phyloP scores from a whole-genome alignment of 2,797 vertebrate genomes.

The Myiothlypis coronata region DNA sequence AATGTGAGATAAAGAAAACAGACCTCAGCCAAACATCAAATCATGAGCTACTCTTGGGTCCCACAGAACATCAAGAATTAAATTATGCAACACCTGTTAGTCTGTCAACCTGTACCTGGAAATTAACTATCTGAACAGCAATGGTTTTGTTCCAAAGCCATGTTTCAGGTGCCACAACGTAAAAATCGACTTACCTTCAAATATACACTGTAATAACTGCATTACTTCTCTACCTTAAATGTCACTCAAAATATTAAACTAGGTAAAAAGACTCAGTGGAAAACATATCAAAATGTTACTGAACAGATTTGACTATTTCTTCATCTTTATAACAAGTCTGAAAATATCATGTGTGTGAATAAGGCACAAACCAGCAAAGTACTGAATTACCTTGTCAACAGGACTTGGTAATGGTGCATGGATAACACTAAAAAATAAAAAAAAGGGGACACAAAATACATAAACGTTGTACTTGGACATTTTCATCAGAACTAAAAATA shows the following conservation, averaged over 20 bases:
- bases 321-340: neutral
- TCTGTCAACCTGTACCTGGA: neutral
- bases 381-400: constrained; percentile 95
- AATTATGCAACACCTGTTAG: neutral
- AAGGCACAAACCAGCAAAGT: neutral
- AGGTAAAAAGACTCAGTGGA: neutral
- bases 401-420: constrained; percentile 94
- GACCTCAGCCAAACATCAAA: neutral
- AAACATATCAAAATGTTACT: neutral
- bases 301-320: neutral
- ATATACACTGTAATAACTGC: neutral
- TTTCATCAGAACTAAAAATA: neutral
- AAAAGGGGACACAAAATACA: neutral
- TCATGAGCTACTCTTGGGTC: neutral
- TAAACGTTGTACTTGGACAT: neutral
- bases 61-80: neutral
- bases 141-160: neutral
- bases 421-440: constrained; percentile 86
- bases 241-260: neutral
- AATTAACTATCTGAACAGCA: neutral
- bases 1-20: neutral
- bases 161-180: neutral
- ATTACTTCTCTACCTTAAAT: neutral
- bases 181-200: neutral
- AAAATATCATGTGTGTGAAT: neutral